Base-by-base conservation (phyloP, 2,888 invertebrate genomes). In the Conchocele bisecta region DNA sequence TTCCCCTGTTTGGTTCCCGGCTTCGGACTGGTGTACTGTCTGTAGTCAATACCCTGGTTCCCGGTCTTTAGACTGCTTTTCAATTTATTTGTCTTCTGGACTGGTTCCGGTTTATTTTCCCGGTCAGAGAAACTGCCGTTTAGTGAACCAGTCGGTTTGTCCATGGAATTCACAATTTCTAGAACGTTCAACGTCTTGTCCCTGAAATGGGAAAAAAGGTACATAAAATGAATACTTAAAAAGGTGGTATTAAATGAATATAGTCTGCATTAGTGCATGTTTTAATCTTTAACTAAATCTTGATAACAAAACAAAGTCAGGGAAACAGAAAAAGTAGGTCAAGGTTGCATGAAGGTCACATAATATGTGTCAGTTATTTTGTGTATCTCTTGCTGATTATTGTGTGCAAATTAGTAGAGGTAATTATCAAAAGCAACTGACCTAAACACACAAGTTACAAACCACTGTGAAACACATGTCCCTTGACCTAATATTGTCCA, bases 131-230 rank as follows among this genome's bases (percentile, higher is more conserved):
- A 31, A 13, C 44, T 31, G 5, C 13, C 13, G 33, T 63, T 31
- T 39, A 13, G 29, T 35, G 24, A 15, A 20, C 41, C 54, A 22
- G 58, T 68, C 28, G 20, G 64, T 54, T 80, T 73, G 11, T 83
- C 80, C 65, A 84, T 61, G 2, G 82, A 79, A 51, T 84, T 83
- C 13, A 86, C 82, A 29, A 86, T 75, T 41, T 86, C 84, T 28
- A 84, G 50, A 5, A 84, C 83, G 35, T 83, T 78, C 41, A 86
- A 50, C 0, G 84, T 83, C 53, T 85, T 84, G 46, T 84, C 81
- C 20, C 84, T 83, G 80, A 9, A 77, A 64, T 31, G 4, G 13
- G n/a, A 56, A 35, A 24, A 37, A 41, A 13, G n/a, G n/a, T n/a
- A n/a, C n/a, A n/a, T n/a, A n/a, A n/a, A n/a, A n/a, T n/a, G n/a